Evolutionary conservation across 2,888 invertebrate species (phyloP).

Genomic region (Limnephilus rhombicus): DNA sequence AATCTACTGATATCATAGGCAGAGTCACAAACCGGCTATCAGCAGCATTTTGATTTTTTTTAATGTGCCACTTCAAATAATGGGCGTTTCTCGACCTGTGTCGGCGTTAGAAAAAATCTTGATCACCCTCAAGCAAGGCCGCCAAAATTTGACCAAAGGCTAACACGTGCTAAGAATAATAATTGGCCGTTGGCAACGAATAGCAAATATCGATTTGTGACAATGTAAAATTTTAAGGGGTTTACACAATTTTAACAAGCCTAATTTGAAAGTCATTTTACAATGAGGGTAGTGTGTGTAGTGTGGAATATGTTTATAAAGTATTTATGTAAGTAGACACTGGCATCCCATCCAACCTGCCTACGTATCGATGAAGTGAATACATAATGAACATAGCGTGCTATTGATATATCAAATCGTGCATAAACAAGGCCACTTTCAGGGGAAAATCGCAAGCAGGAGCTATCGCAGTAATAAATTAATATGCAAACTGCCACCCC

Average conservation of each 20-base stretch:
- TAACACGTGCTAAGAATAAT: neutral
- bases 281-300: neutral
- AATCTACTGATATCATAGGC: too few relatives aligned
- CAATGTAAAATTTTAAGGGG: neutral
- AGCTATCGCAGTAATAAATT: conserved; percentile 8
- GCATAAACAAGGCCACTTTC: conserved; percentile 11
- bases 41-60: too few relatives aligned
- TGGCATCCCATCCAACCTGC: neutral
- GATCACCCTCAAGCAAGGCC: too few relatives aligned
- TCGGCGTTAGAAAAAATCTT: too few relatives aligned
- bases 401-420: conserved; percentile 7
- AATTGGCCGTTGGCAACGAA: too few relatives aligned
- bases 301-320: neutral
- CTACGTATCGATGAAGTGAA: neutral
- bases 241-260: neutral
- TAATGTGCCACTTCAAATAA: too few relatives aligned
- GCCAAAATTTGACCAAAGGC: too few relatives aligned
- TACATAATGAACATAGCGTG: conserved; percentile 22
- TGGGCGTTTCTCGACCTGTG: too few relatives aligned
- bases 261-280: neutral
- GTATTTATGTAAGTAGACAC: neutral
- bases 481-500: conserved; percentile 12
- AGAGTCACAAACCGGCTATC: too few relatives aligned
- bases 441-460: neutral
- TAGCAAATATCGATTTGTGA: neutral